These are phyloP conservation scores for Sigmodon hispidus DNA, from an alignment of 2,113 vertebrate genomes.

Conservation along the genomic window DNA sequence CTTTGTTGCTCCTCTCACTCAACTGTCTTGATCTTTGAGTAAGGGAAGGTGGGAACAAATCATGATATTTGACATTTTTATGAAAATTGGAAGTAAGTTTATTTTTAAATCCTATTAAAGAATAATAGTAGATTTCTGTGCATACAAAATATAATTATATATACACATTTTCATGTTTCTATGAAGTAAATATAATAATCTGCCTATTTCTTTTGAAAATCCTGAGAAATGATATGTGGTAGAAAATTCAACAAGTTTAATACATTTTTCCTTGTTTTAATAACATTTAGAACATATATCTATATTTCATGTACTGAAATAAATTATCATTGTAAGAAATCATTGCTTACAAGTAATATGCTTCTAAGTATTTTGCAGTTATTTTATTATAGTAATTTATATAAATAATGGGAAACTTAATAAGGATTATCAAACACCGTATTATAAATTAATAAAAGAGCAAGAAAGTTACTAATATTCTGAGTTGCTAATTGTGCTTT, in stretches of 20 bases:
- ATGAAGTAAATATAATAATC: neutral
- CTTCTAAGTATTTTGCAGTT: constrained; percentile 65
- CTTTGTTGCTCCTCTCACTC: too few species aligned
- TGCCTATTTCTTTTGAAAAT: constrained; percentile 12
- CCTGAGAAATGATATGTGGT: neutral
- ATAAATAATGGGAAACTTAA: constrained; percentile 64
- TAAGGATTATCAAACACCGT: constrained; percentile 56
- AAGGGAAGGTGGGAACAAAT: too few species aligned
- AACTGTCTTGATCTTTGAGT: too few species aligned
- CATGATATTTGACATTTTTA: too few species aligned
- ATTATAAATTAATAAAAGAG: constrained; percentile 60
- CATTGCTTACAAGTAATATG: constrained; percentile 54
- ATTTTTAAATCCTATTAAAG: neutral
- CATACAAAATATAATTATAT: neutral
- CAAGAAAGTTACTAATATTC: constrained; percentile 62
- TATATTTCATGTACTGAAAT: constrained; percentile 54
- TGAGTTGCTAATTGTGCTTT: constrained; percentile 46
- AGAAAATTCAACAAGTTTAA: constrained; percentile 3
- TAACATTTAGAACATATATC: constrained; percentile 36
- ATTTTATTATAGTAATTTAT: constrained; percentile 72
- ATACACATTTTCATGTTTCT: neutral
- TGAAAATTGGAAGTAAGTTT: neutral
- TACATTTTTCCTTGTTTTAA: constrained; percentile 41
- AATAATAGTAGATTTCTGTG: neutral
- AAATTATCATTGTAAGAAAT: constrained; percentile 49